Percentiles rank a stretch among this genome's conserved stretches.
Evolutionary conservation across 2,113 vertebrate species (phyloP).

Genomic region (Lucifuga dentata): DNA sequence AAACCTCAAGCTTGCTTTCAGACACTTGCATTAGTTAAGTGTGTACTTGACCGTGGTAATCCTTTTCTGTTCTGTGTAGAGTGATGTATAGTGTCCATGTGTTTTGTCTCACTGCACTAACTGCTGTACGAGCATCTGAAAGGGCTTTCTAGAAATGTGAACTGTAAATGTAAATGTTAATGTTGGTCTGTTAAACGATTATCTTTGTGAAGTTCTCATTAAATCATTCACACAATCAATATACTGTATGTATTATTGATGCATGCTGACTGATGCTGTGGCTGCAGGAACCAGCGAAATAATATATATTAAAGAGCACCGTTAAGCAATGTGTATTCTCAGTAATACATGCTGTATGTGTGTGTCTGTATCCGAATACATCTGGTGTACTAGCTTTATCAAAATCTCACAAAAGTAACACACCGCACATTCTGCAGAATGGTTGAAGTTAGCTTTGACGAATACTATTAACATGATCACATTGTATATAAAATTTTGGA

Average conservation of each 20-base stretch:
- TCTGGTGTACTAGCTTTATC: conserved; percentile 34
- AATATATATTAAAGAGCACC: conserved; percentile 14
- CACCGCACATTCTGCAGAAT: neutral
- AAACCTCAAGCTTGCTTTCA: conserved; percentile 17
- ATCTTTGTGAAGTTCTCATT: conserved; percentile 37
- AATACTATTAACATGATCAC: conserved; percentile 21
- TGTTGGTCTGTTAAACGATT: conserved; percentile 27
- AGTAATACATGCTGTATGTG: too few relatives aligned
- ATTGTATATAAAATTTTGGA: conserved; percentile 37
- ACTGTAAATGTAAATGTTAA: conserved; percentile 21
- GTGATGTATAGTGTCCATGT: conserved; percentile 7
- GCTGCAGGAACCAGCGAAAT: conserved; percentile 15
- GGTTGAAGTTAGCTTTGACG: conserved; percentile 1
- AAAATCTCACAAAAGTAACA: neutral
- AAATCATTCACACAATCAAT: conserved; percentile 52
- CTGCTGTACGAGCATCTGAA: conserved; percentile 32
- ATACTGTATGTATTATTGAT: conserved; percentile 46
- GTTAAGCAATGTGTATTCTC: neutral
- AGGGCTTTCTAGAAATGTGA: conserved; percentile 65
- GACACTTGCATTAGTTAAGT: conserved; percentile 8
- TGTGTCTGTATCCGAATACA: conserved; percentile 9
- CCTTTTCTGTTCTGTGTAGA: conserved; percentile 15
- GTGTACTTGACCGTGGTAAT: conserved; percentile 13
- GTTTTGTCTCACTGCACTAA: conserved; percentile 30
- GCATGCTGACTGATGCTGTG: conserved; percentile 39